A percentile compares a stretch with the other conserved stretches of the same genome.
phyloP scores from a whole-genome alignment of 2,888 invertebrate species.

The Sarcophaga variegata region DNA sequence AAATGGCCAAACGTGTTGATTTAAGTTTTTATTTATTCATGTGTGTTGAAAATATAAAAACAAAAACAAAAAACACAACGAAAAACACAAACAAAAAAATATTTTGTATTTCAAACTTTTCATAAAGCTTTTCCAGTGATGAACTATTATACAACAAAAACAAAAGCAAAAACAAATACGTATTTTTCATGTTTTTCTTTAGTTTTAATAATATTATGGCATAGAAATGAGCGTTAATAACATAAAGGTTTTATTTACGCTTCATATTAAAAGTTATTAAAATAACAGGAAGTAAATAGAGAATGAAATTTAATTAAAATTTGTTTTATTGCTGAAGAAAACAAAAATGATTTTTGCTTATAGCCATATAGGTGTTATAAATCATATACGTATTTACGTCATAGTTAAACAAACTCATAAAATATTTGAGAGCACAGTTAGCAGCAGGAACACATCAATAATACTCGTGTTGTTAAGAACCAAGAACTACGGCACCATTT shows the following conservation, averaged over 20 bases:
- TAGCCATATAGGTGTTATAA: too few relatives aligned
- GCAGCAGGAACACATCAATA: too few relatives aligned
- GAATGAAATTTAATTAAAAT: background rate
- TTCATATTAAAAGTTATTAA: background rate
- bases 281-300: background rate
- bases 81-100: too few relatives aligned
- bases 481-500: too few relatives aligned
- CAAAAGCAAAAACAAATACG: background rate
- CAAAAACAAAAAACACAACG: too few relatives aligned
- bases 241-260: background rate
- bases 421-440: too few relatives aligned
- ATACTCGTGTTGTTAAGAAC: too few relatives aligned
- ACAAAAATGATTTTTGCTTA: background rate
- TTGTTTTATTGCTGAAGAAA: background rate
- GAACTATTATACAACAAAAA: constrained; percentile 12
- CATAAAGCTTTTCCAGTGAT: constrained; percentile 17
- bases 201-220: background rate
- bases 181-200: too few relatives aligned
- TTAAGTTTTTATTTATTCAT: constrained; percentile 32
- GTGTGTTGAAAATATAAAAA: background rate
- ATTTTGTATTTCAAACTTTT: background rate
- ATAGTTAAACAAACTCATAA: too few relatives aligned
- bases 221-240: background rate
- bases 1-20: constrained; percentile 53
- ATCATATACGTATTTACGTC: too few relatives aligned